phyloP scores from a whole-genome alignment of 92 coral and sea anemone species.

The Umimayanthus kanabou region DNA sequence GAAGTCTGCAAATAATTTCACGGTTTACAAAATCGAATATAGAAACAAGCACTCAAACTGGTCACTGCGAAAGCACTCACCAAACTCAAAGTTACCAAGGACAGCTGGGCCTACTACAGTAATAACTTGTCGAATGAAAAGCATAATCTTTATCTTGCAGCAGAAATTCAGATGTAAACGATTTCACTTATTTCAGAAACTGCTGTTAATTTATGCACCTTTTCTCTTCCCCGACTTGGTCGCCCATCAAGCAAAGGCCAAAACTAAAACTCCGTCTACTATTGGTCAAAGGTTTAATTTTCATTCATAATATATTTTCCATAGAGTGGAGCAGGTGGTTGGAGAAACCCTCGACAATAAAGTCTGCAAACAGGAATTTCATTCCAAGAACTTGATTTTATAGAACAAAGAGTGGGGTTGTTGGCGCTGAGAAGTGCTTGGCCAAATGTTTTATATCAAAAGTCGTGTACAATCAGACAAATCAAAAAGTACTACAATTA shows the following conservation, averaged over 20 bases:
- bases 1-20: neutral
- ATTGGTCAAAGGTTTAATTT: slow-evolving; percentile 30
- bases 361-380: neutral
- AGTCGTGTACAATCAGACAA: neutral
- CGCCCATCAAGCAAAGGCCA: slow-evolving; percentile 22
- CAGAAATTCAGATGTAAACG: neutral
- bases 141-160: slow-evolving; percentile 24
- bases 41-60: neutral
- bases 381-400: neutral
- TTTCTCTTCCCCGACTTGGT: neutral
- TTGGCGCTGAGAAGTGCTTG: neutral
- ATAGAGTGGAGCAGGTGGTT: slow-evolving; percentile 17
- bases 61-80: slow-evolving; percentile 5
- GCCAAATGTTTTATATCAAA: neutral
- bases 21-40: neutral
- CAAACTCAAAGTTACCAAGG: slow-evolving; percentile 16
- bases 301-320: slow-evolving; percentile 21
- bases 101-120: slow-evolving; percentile 32
- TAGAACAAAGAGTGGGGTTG: neutral
- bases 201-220: slow-evolving; percentile 1
- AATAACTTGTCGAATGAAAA: slow-evolving; percentile 44
- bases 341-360: neutral
- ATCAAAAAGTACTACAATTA: neutral
- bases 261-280: neutral
- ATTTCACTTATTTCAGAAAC: slow-evolving; percentile 13